Base-by-base conservation (phyloP, 2,113 vertebrate genomes). In the Neomonachus schauinslandi region DNA sequence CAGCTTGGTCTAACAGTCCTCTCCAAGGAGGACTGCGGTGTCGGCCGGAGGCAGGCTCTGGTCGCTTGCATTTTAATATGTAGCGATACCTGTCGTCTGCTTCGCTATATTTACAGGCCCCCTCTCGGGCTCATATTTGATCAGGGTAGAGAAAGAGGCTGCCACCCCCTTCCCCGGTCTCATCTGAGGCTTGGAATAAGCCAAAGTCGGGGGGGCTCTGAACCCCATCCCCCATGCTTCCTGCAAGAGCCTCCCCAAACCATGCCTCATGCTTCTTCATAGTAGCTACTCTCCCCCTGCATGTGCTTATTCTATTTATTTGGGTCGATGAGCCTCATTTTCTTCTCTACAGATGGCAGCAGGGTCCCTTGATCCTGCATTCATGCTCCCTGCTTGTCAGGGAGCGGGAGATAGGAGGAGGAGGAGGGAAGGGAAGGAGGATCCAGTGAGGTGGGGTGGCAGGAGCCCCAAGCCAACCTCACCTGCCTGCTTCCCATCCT, bases 1-100 rank as follows among this genome's bases (percentile, higher is more conserved):
- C 98, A 97, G 72, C 98, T 91, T 95, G 98, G 98, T 97, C 98
- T 94, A 63, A 95, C 97, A 93, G 72, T 92, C 91, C 94, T 97
- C 97, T 96, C 97, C 0, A 19, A 97, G 97, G 98, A 88, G 82
- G 98, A 95, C 89, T 72, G 98, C 91, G 28, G 89, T 51, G 74
- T 84, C 82, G 22, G 98, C 97, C 85, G 98, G 95, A 94, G 94
- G 95, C 98, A 95, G 89, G 88, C 82, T 33, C 92, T 5, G 10
- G 63, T 81, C 24, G 8, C 91, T 71, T 49, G 91, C 80, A 87
- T 95, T 95, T 96, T 96, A 93, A 97, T 92, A 89, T 0, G 0
- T 18, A 2, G 46, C 18, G 51, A 59, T 61, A 80, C n/a, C 92
- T 97, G 94, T 97, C 95, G 85, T 79, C 96, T 61, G 94, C 94